A percentile compares a stretch with the other conserved stretches of the same genome.
Evolutionary conservation across 53 echinoderm and acorn worm genomes (phyloP).

Genomic region (Stichopus horrens): DNA sequence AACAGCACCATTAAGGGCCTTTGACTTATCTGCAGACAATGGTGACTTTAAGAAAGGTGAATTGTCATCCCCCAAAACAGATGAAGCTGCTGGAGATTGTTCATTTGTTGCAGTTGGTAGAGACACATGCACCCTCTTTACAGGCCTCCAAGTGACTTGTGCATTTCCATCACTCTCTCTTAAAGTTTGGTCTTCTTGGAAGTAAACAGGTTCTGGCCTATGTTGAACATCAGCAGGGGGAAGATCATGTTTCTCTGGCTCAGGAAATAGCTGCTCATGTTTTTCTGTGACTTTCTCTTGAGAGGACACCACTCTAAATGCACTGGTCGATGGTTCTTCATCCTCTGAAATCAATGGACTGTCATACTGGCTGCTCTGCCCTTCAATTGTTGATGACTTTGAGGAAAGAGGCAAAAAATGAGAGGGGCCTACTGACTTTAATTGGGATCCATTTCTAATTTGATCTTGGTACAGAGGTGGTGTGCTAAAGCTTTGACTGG

Average conservation of each 20-base stretch:
- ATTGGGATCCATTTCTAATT: neutral
- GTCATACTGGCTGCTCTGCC: neutral
- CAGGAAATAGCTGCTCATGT: neutral
- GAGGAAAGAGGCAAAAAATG: neutral
- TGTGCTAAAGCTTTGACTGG: neutral
- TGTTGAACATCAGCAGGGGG: neutral
- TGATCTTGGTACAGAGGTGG: neutral
- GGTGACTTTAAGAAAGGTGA: neutral
- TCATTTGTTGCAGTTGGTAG: slow-evolving; percentile 28
- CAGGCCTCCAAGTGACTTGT: slow-evolving; percentile 31
- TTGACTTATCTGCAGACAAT: neutral
- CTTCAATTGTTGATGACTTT: neutral
- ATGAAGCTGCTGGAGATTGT: slow-evolving; percentile 19
- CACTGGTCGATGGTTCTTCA: neutral
- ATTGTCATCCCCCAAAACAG: neutral
- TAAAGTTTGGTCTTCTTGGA: neutral
- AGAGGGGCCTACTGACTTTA: neutral
- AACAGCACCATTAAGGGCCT: neutral
- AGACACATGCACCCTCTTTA: slow-evolving; percentile 7
- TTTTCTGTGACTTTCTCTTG: neutral
- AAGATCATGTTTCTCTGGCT: neutral
- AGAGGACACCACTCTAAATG: neutral
- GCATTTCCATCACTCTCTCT: neutral
- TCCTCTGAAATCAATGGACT: neutral
- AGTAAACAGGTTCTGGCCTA: neutral